These are phyloP conservation scores for Drosophila littoralis DNA, from an alignment of 1,140 invertebrate genomes.

Conservation along the genomic window DNA sequence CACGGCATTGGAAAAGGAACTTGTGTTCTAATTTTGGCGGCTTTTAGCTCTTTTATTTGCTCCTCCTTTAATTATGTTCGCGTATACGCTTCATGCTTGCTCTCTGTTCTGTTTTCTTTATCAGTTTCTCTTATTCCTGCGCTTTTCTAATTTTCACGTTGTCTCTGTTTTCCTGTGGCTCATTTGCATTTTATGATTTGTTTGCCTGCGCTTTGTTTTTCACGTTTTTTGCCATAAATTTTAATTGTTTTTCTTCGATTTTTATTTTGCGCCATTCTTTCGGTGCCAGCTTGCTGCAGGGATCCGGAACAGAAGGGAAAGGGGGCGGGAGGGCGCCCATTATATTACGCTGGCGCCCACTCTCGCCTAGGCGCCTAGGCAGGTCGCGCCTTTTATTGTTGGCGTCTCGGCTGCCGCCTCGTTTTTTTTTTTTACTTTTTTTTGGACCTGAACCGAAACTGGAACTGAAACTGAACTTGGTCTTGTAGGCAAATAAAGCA, in stretches of 20 bases:
- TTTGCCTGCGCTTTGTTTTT: constrained; percentile 55
- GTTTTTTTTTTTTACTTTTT: constrained; percentile 12
- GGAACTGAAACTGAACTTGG: constrained; percentile 49
- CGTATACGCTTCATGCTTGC: not conserved
- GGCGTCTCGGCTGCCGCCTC: constrained; percentile 31
- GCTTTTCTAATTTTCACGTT: constrained; percentile 23
- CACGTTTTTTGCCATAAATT: constrained; percentile 67
- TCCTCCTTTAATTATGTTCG: constrained; percentile 5
- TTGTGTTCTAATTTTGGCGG: constrained; percentile 8
- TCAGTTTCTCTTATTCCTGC: constrained; percentile 19
- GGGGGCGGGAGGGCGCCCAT: not conserved
- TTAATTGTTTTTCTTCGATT: constrained; percentile 80
- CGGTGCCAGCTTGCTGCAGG: constrained; percentile 2
- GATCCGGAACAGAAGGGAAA: not conserved
- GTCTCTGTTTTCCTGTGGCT: constrained; percentile 6
- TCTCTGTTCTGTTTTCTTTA: constrained; percentile 12
- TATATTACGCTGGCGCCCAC: constrained; percentile 9
- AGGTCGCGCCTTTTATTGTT: constrained; percentile 53
- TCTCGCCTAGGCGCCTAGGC: constrained; percentile 32
- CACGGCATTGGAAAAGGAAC: not conserved
- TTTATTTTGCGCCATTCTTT: constrained; percentile 57
- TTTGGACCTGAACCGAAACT: constrained; percentile 11
- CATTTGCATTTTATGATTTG: constrained; percentile 62
- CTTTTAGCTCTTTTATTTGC: not conserved
- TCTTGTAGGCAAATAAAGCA: constrained; percentile 47